These are phyloP conservation scores for Rhipidura dahli DNA, from an alignment of 2,113 vertebrate species.

Conservation along the genomic window DNA sequence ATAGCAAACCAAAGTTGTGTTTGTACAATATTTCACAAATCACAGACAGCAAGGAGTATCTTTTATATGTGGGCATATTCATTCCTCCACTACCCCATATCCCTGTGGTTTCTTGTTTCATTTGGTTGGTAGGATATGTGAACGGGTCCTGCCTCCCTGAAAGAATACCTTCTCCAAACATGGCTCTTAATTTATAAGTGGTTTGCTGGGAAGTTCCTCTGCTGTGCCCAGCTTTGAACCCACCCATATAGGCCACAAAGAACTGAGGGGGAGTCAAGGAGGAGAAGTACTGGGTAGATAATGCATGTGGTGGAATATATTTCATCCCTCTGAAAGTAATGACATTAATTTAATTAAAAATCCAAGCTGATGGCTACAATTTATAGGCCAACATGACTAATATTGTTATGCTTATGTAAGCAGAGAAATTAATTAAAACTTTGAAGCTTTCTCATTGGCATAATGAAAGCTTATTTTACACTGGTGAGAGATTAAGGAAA, in stretches of 20 bases:
- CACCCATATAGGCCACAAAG: not conserved
- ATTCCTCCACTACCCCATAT: not conserved
- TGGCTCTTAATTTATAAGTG: not conserved
- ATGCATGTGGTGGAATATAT: slow-evolving; percentile 16
- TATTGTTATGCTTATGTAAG: slow-evolving; percentile 54
- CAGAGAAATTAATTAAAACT: slow-evolving; percentile 64
- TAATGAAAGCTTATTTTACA: slow-evolving; percentile 36
- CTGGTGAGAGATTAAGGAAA: slow-evolving; percentile 44
- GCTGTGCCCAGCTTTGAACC: not conserved
- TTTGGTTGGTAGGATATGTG: not conserved
- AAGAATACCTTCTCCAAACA: not conserved
- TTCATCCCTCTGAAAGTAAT: slow-evolving; percentile 19
- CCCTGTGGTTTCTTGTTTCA: not conserved
- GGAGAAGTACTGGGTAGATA: not conserved
- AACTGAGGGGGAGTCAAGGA: not conserved
- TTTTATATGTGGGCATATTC: not conserved
- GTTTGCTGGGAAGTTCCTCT: not conserved
- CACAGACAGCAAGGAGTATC: not conserved
- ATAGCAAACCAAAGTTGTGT: not conserved
- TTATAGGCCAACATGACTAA: slow-evolving; percentile 39
- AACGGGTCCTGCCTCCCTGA: not conserved
- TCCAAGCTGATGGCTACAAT: not conserved
- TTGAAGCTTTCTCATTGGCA: not conserved
- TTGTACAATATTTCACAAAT: slow-evolving; percentile 2
- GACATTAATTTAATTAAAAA: slow-evolving; percentile 57